A percentile compares a stretch with the other conserved stretches of the same genome.
Evolutionary conservation across 2,797 vertebrate genomes (phyloP).

Genomic region (Tarsius wallacei): DNA sequence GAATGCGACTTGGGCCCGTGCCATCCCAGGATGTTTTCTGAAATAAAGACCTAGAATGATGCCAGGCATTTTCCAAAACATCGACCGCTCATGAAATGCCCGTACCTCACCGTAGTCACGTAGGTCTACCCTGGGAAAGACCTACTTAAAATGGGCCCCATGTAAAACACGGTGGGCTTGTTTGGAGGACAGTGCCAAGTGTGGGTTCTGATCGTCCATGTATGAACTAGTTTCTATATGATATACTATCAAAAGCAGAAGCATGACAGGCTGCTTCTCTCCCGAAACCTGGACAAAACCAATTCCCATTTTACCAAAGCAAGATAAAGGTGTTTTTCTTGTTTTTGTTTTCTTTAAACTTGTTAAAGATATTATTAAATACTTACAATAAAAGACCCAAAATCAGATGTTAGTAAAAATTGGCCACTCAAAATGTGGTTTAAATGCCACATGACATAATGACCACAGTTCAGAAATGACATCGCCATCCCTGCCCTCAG

Average conservation of each 20-base stretch:
- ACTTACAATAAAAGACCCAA: conserved; percentile 16
- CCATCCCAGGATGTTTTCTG: conserved; percentile 96
- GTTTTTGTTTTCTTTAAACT: neutral
- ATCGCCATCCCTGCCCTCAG: neutral
- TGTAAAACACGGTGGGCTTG: no score
- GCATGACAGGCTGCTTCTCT: neutral
- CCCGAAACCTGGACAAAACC: neutral
- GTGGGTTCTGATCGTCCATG: no score
- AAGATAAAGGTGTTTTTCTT: neutral
- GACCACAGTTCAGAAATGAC: neutral
- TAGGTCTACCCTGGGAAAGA: neutral
- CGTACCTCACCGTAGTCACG: neutral
- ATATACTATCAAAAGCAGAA: neutral
- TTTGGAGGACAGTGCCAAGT: neutral
- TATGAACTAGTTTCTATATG: neutral
- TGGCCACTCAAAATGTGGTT: neutral
- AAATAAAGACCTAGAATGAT: conserved; percentile 89
- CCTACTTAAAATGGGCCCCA: fast-evolving
- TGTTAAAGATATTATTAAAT: neutral
- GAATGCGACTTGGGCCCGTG: conserved; percentile 96
- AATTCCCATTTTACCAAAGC: neutral
- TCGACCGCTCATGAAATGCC: conserved; percentile 14
- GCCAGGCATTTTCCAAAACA: conserved; percentile 67
- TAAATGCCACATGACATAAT: neutral
- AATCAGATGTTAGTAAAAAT: neutral